These are phyloP conservation scores for Dromococcyx pavoninus DNA, from an alignment of 2,797 vertebrate genomes.

Conservation along the genomic window DNA sequence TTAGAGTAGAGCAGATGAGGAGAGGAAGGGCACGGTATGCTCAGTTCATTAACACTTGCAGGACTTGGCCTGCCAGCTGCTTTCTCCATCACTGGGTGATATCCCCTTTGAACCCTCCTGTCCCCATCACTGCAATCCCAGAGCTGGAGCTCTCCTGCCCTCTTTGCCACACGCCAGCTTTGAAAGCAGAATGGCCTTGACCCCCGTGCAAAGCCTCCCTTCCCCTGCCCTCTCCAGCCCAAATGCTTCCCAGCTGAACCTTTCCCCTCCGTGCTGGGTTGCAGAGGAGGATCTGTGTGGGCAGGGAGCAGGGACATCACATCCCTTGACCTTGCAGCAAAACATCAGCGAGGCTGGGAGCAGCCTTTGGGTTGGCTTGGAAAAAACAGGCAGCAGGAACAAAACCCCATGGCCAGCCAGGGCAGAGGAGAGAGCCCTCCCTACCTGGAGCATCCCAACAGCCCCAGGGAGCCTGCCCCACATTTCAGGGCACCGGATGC, in stretches of 20 bases:
- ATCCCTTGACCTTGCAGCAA: neutral
- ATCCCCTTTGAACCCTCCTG: neutral
- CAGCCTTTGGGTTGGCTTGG: neutral
- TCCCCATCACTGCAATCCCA: accelerated
- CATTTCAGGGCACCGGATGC: neutral
- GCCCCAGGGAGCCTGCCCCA: neutral
- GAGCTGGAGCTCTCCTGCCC: neutral
- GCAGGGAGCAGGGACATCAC: neutral
- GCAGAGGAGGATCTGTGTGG: neutral
- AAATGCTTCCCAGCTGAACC: neutral
- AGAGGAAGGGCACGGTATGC: neutral
- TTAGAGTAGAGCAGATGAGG: neutral
- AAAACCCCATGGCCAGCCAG: neutral
- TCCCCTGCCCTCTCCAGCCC: neutral
- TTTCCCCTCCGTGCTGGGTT: neutral
- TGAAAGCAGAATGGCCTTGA: accelerated
- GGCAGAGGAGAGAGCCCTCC: neutral
- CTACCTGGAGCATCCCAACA: neutral
- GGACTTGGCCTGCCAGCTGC: neutral
- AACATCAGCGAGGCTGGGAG: neutral
- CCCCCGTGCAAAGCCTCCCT: neutral
- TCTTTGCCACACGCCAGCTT: neutral
- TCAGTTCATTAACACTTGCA: neutral
- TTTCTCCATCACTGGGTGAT: neutral
- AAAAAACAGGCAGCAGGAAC: neutral